phyloP scores from a whole-genome alignment of 2,797 vertebrate genomes.

The Pseudomugil gertrudae region DNA sequence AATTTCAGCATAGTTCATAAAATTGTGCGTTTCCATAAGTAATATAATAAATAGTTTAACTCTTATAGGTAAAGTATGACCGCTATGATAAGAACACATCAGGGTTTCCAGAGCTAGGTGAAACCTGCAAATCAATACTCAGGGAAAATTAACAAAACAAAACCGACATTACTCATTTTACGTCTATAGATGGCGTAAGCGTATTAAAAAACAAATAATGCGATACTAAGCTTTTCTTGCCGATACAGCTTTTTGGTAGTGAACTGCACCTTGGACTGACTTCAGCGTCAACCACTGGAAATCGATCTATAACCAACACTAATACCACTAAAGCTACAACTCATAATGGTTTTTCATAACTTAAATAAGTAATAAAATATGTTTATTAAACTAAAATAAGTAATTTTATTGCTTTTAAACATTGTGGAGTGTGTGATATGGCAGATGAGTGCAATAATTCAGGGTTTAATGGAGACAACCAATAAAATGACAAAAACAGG shows the following conservation, averaged over 20 bases:
- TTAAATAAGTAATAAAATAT: no score
- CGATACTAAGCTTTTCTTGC: no score
- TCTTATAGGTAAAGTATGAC: no score
- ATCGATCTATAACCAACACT: neutral
- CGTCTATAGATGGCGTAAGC: slow-evolving; percentile 62
- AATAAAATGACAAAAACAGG: no score
- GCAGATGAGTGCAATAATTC: no score
- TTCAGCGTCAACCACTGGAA: neutral
- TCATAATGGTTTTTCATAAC: neutral
- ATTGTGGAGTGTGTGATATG: no score
- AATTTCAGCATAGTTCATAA: neutral
- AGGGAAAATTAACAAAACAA: neutral
- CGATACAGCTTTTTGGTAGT: no score
- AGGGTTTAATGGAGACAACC: no score
- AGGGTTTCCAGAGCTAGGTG: fast-evolving
- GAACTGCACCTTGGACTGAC: no score
- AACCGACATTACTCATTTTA: neutral
- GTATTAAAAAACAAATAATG: neutral
- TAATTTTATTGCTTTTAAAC: no score
- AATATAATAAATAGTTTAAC: neutral
- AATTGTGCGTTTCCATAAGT: no score
- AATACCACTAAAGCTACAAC: neutral
- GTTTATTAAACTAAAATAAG: no score
- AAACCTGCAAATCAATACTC: neutral
- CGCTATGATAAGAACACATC: neutral